Evolutionary conservation across 2,888 invertebrate genomes (phyloP), one percentile per base, ranked within the genome.

Genomic region (Drosophila peninsularis): DNA sequence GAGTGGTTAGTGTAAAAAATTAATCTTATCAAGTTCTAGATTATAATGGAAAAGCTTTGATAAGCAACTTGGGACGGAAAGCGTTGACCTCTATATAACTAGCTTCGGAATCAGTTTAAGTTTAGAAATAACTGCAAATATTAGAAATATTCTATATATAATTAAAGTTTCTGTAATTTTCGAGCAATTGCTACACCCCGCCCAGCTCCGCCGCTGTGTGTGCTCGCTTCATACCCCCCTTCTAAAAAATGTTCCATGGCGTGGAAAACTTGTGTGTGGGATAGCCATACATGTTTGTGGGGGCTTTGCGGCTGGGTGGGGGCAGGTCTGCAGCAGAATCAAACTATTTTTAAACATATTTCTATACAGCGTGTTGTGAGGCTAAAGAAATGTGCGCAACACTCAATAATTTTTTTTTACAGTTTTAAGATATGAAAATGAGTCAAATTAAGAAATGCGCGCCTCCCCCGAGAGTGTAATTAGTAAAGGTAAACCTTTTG

Each of bases 341-440:
- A 63, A 83, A 86, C 83, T 83, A 83, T 83, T 86, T 83, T 79
- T 83, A 83, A 79, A 83, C 76, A 82, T 72, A 75, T 76, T 72
- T 71, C 64, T 76, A 72, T 72, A 76, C 64, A 75, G 66, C 57
- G 58, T 67, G 61, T 63, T 63, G 50, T 37, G 52, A 53, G 50
- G 50, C 64, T 62, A 63, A 69, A 58, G 52, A 75, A 75, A 75
- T 74, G 60, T 77, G 74, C 73, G 53, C 50, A 13, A 58, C 36
- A 41, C 54, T 57, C 52, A 42, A 36, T 19, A 39, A 41, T 57
- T n/a, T 50, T 37, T 57, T 24, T 41, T 47, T 27, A 19, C n/a
- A 41, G 9, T 55, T 41, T 42, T 52, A 21, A 39, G 61, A 63
- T 71, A 62, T 69, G 71, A 62, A 56, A 17, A 54, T 19, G 36